phyloP scores from a whole-genome alignment of 2,888 invertebrate genomes.

The Drosophila setosimentum region DNA sequence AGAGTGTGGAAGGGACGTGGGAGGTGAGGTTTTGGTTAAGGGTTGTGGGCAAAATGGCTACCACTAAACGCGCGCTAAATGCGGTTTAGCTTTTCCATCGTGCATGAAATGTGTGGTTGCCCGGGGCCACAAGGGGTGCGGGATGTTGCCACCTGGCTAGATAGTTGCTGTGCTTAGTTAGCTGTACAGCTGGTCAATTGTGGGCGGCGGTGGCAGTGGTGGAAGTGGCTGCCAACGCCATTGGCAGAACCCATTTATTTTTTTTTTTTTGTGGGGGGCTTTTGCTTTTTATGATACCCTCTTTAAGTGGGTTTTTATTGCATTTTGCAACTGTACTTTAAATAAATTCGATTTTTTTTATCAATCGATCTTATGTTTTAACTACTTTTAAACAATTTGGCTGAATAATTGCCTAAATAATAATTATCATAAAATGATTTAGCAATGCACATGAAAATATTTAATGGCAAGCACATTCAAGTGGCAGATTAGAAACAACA shows the following conservation, averaged over 20 bases:
- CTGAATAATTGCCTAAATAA: background rate
- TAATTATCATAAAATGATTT: background rate
- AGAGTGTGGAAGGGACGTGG: background rate
- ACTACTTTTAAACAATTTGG: background rate
- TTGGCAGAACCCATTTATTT: constrained; percentile 17
- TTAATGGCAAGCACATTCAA: too few species aligned
- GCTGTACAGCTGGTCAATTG: constrained; percentile 63
- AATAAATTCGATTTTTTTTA: background rate
- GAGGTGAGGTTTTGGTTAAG: constrained; percentile 6
- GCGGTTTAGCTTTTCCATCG: constrained; percentile 73
- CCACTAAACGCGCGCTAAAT: constrained; percentile 80
- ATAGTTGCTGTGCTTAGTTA: constrained; percentile 53
- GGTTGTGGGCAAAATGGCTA: constrained; percentile 56
- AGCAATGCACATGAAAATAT: background rate
- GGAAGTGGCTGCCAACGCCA: background rate
- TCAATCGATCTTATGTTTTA: background rate
- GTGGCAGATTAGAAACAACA: background rate
- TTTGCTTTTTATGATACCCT: background rate
- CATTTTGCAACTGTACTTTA: background rate
- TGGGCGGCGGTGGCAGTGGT: constrained; percentile 18
- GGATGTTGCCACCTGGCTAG: constrained; percentile 33
- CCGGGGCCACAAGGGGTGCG: constrained; percentile 10
- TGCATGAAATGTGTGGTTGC: constrained; percentile 74
- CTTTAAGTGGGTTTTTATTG: background rate
- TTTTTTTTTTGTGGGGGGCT: background rate